These are phyloP conservation scores for Philereme vetulata DNA, from an alignment of 2,888 invertebrate species.

Conservation along the genomic window DNA sequence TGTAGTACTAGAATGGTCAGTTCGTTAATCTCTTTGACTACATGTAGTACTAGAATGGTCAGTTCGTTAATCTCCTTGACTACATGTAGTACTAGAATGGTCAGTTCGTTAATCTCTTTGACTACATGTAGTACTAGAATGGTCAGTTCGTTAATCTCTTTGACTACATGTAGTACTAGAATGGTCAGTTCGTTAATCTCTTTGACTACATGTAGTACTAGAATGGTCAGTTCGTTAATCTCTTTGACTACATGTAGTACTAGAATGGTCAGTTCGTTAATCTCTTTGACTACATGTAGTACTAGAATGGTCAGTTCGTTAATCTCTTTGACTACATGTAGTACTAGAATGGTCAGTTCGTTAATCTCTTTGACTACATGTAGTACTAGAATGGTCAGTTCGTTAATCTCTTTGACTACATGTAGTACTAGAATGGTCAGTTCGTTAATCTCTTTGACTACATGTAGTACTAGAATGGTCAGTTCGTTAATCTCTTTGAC, in stretches of 20 bases:
- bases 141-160: conserved; percentile 85
- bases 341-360: conserved; percentile 88
- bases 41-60: conserved; percentile 83
- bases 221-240: conserved; percentile 87
- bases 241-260: conserved; percentile 60
- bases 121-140: conserved; percentile 77
- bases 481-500: conserved; percentile 79
- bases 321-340: conserved; percentile 55
- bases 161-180: conserved; percentile 63
- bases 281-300: conserved; percentile 56
- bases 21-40: conserved; percentile 65
- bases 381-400: conserved; percentile 87
- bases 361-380: conserved; percentile 51
- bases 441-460: conserved; percentile 65
- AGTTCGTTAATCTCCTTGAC: conserved; percentile 79
- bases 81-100: conserved; percentile 82
- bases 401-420: conserved; percentile 57
- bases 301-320: conserved; percentile 88
- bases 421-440: conserved; percentile 86
- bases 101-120: conserved; percentile 82
- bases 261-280: conserved; percentile 87
- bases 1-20: conserved; percentile 86
- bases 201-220: conserved; percentile 62
- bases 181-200: conserved; percentile 87
- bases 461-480: conserved; percentile 83